Conservation (phyloP, 1,140 invertebrate species). For the Nasonia vitripennis region DNA sequence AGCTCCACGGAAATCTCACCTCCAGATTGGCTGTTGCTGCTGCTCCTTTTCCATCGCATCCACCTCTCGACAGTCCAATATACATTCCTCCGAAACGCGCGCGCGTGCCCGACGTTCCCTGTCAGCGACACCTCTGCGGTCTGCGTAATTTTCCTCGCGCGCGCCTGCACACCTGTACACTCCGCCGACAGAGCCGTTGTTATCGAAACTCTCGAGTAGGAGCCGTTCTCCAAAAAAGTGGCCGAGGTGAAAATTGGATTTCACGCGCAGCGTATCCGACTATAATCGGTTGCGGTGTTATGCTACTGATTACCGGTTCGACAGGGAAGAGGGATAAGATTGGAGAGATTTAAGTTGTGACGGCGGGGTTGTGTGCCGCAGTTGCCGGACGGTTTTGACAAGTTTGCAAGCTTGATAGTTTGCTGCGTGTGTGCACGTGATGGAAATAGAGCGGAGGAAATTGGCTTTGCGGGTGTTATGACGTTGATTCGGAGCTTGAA, state of each 20-base stretch:
- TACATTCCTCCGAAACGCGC: slow-evolving; percentile 3
- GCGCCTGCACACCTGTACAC: background rate
- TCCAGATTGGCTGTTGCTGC: background rate
- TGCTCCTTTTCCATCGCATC: slow-evolving; percentile 12
- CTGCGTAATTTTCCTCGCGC: background rate
- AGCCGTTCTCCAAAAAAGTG: slow-evolving; percentile 56
- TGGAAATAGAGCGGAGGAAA: background rate
- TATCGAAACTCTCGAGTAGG: slow-evolving; percentile 8
- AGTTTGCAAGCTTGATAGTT: background rate
- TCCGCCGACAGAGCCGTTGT: background rate
- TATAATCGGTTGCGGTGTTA: background rate
- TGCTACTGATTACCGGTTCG: background rate
- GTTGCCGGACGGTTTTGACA: slow-evolving; percentile 7
- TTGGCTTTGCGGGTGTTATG: background rate
- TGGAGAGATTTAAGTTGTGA: background rate
- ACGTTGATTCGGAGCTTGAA: background rate
- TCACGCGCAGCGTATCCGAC: slow-evolving; percentile 48
- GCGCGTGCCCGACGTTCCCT: slow-evolving; percentile 2
- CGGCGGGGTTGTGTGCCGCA: background rate
- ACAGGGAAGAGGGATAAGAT: background rate
- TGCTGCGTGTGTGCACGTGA: background rate
- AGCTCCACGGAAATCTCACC: background rate
- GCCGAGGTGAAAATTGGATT: slow-evolving; percentile 68
- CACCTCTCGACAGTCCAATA: slow-evolving; percentile 36
- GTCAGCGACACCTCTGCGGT: slow-evolving; percentile 30